A percentile compares a stretch with the other conserved stretches of the same genome.
Evolutionary conservation across 2,888 invertebrate species (phyloP).

Genomic region (Hanleya hanleyi): DNA sequence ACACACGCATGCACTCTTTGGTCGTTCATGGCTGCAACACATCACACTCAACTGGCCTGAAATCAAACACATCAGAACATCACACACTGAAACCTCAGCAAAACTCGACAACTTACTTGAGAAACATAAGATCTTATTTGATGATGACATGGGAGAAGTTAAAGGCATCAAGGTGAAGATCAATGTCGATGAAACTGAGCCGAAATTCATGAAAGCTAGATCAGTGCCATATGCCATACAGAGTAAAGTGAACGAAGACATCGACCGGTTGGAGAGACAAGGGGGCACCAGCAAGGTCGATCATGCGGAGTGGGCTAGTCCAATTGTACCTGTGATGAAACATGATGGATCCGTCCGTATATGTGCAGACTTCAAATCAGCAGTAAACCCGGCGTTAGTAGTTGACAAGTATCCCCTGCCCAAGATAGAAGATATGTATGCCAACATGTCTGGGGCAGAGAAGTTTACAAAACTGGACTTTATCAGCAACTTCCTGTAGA

Average conservation of each 20-base stretch:
- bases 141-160: neutral
- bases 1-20: conserved; percentile 15
- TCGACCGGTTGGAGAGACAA: conserved; percentile 19
- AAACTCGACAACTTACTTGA: neutral
- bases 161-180: conserved; percentile 20
- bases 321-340: conserved; percentile 48
- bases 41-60: conserved; percentile 18
- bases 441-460: neutral
- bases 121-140: neutral
- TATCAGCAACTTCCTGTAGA: conserved; percentile 36
- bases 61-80: neutral
- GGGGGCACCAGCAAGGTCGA: conserved; percentile 32
- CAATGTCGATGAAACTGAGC: conserved; percentile 17
- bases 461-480: conserved; percentile 39
- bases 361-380: conserved; percentile 34
- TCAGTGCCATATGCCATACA: conserved; percentile 34
- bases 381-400: conserved; percentile 22
- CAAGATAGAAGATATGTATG: conserved; percentile 25
- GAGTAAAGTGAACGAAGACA: conserved; percentile 16
- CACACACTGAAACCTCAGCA: neutral
- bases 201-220: conserved; percentile 42
- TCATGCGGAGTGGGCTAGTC: conserved; percentile 46
- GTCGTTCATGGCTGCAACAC: conserved; percentile 21
- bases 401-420: conserved; percentile 32
- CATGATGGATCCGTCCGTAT: conserved; percentile 30